These are phyloP conservation scores for Spinus olivaceus DNA, from an alignment of 2,797 vertebrate genomes.

Conservation along the genomic window DNA sequence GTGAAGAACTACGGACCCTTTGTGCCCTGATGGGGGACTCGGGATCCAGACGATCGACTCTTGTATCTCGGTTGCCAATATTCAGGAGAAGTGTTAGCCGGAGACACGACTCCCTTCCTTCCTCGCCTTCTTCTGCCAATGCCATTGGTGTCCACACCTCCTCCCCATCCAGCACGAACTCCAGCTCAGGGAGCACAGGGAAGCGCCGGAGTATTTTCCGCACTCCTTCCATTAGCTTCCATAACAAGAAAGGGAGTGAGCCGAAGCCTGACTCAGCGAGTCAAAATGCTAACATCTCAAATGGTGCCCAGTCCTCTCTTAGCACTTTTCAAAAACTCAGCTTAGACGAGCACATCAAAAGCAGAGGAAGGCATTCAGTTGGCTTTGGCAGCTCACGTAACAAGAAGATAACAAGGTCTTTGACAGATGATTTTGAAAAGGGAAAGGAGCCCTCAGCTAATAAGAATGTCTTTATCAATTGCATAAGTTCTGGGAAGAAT, in stretches of 20 bases:
- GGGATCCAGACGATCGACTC: constrained; percentile 87
- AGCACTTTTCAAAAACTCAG: constrained; percentile 69
- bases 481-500: constrained; percentile 90
- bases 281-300: constrained; percentile 75
- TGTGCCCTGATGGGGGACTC: constrained; percentile 90
- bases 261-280: constrained; percentile 75
- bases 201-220: constrained; percentile 95
- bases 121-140: constrained; percentile 91
- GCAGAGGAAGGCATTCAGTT: constrained; percentile 86
- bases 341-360: constrained; percentile 78
- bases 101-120: constrained; percentile 92
- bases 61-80: constrained; percentile 96
- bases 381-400: constrained; percentile 85
- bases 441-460: constrained; percentile 79
- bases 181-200: constrained; percentile 94
- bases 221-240: constrained; percentile 91
- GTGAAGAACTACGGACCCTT: neutral
- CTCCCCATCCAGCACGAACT: constrained; percentile 97
- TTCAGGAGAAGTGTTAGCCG: constrained; percentile 91
- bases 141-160: constrained; percentile 90
- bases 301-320: constrained; percentile 73
- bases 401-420: constrained; percentile 92
- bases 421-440: constrained; percentile 93
- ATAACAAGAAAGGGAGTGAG: constrained; percentile 83
- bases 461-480: constrained; percentile 95